Conservation (phyloP, 2,888 invertebrate species). For the Cephus rjabovi region DNA sequence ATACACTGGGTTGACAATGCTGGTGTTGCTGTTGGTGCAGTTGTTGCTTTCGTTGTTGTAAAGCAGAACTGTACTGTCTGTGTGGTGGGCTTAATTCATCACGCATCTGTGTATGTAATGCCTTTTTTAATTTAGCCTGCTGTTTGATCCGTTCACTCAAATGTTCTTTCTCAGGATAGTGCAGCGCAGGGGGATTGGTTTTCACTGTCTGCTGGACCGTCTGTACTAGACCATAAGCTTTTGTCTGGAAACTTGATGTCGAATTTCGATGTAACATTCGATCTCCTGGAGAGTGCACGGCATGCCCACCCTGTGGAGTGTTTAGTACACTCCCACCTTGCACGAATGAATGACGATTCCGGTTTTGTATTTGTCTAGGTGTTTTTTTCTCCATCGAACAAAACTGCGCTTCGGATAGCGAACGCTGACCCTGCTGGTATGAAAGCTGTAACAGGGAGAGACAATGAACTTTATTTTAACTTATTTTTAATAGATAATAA, state of each 20-base stretch:
- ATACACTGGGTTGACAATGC: slow-evolving; percentile 21
- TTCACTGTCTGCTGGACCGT: slow-evolving; percentile 25
- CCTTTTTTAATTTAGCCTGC: slow-evolving; percentile 47
- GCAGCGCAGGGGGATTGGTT: slow-evolving; percentile 26
- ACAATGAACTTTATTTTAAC: neutral
- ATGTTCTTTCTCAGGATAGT: slow-evolving; percentile 46
- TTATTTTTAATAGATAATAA: neutral
- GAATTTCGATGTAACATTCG: slow-evolving; percentile 37
- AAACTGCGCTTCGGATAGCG: slow-evolving; percentile 3
- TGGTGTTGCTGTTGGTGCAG: slow-evolving; percentile 34
- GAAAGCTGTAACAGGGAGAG: slow-evolving; percentile 1
- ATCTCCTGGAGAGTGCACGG: slow-evolving; percentile 23
- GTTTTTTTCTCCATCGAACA: slow-evolving; percentile 11
- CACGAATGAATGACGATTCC: slow-evolving; percentile 26
- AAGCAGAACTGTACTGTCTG: slow-evolving; percentile 10
- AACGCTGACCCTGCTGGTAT: slow-evolving; percentile 11
- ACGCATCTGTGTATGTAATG: slow-evolving; percentile 21
- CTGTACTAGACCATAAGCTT: neutral
- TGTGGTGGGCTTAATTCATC: slow-evolving; percentile 14
- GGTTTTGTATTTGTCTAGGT: slow-evolving; percentile 36
- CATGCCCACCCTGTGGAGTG: slow-evolving; percentile 4
- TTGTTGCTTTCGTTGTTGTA: slow-evolving; percentile 46
- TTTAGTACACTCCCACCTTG: neutral
- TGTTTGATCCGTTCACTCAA: slow-evolving; percentile 54
- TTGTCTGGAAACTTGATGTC: slow-evolving; percentile 10